phyloP scores from a whole-genome alignment of 2,888 invertebrate genomes.

The Acanthococcus lagerstroemiae region DNA sequence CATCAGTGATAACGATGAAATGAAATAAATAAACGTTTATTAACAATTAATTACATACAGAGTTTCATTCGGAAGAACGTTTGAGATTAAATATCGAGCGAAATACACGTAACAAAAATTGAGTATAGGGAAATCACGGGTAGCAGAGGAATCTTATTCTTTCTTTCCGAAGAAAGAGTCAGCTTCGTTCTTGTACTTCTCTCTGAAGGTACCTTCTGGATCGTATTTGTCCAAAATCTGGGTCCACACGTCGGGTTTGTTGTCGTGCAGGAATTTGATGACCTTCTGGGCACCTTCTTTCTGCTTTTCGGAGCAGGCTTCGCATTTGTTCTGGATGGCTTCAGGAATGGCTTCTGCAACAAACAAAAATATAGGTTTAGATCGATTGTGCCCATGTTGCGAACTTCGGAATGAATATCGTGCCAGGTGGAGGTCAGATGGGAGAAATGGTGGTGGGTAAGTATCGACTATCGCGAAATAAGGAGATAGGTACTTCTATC shows the following conservation, averaged over 20 bases:
- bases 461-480: no score
- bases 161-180: neutral
- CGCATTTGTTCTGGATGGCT: conserved; percentile 56
- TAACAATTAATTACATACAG: neutral
- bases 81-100: neutral
- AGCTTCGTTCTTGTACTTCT: conserved; percentile 51
- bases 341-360: conserved; percentile 57
- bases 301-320: conserved; percentile 58
- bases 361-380: no score
- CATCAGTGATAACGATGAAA: no score
- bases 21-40: conserved; percentile 1
- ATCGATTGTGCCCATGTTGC: no score
- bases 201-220: conserved; percentile 53
- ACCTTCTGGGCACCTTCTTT: conserved; percentile 53
- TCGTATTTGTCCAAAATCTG: conserved; percentile 59
- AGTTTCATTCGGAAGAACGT: neutral
- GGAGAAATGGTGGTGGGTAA: no score
- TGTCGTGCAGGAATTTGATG: conserved; percentile 54
- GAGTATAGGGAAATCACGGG: neutral
- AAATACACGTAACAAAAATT: neutral
- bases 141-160: neutral
- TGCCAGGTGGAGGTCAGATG: no score
- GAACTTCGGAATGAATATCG: no score
- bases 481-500: no score
- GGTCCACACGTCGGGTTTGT: conserved; percentile 55